These are phyloP conservation scores for Salticus scenicus DNA, from an alignment of 2,888 invertebrate species.

Conservation along the genomic window DNA sequence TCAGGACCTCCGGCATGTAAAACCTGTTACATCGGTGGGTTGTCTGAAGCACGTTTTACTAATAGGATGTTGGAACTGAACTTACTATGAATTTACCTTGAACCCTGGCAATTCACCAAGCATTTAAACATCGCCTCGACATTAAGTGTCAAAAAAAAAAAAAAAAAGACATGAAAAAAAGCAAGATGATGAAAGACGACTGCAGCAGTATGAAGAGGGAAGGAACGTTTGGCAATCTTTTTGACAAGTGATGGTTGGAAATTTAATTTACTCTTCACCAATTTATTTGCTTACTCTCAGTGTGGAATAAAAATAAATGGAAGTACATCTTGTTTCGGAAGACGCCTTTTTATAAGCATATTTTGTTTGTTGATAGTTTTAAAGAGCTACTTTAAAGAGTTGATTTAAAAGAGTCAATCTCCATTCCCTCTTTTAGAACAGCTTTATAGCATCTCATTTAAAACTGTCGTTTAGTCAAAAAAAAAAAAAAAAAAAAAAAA, in stretches of 20 bases:
- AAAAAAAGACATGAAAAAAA: neutral
- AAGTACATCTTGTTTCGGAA: neutral
- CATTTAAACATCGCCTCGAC: slow-evolving; percentile 6
- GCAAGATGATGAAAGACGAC: neutral
- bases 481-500: no score
- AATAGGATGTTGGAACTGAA: slow-evolving; percentile 12
- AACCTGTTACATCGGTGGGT: neutral
- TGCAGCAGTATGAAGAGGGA: neutral
- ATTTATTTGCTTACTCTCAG: neutral
- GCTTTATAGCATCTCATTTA: no score
- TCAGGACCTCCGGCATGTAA: neutral
- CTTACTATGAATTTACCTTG: neutral
- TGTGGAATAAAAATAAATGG: neutral
- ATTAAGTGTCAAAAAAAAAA: neutral
- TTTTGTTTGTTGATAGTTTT: neutral
- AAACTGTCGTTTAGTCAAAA: no score
- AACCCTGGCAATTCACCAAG: slow-evolving; percentile 14
- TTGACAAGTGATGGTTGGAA: neutral
- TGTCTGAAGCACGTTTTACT: neutral
- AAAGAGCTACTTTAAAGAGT: neutral
- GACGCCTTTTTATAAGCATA: neutral
- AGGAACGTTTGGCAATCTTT: neutral
- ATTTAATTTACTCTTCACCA: neutral
- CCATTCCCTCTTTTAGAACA: no score
- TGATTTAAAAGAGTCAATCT: no score